Conservation (phyloP, 37 sponge, comb jelly and placozoan species). For the Haliclona indistincta region DNA sequence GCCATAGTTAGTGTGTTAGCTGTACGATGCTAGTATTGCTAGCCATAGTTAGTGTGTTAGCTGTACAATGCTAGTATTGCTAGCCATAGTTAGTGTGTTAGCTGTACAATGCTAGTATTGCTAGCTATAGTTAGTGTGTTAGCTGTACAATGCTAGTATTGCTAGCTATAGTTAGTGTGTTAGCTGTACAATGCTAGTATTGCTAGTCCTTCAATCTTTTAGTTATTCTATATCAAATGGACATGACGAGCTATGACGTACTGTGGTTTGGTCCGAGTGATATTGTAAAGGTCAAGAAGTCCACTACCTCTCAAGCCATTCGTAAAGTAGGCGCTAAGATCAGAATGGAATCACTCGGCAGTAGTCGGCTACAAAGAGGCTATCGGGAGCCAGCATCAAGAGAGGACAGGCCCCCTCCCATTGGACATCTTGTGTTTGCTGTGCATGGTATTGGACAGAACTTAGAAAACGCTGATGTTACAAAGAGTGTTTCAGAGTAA, state of each 20-base stretch:
- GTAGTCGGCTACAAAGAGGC: constrained; percentile 49
- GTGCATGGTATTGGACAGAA: constrained; percentile 90
- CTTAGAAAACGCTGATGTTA: constrained; percentile 50
- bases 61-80: not conserved
- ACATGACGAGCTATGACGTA: constrained; percentile 52
- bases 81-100: too few relatives aligned
- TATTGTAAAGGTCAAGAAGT: constrained; percentile 60
- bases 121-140: too few relatives aligned
- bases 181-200: not conserved
- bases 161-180: too few relatives aligned
- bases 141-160: not conserved
- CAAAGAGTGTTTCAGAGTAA: constrained; percentile 61
- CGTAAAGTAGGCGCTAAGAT: constrained; percentile 61
- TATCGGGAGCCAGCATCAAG: constrained; percentile 58
- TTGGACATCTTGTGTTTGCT: constrained; percentile 80
- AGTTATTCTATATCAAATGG: constrained; percentile 51
- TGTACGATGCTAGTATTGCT: too few relatives aligned
- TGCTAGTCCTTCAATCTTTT: not conserved
- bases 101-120: too few relatives aligned
- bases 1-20: too few relatives aligned
- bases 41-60: too few relatives aligned
- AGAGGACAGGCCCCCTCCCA: constrained; percentile 56
- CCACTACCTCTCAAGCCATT: constrained; percentile 39
- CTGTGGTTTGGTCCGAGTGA: constrained; percentile 71
- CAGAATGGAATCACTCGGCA: constrained; percentile 16